A percentile compares a stretch with the other conserved stretches of the same genome.
phyloP scores from a whole-genome alignment of 2,888 invertebrate species.

The Cinara cedri region DNA sequence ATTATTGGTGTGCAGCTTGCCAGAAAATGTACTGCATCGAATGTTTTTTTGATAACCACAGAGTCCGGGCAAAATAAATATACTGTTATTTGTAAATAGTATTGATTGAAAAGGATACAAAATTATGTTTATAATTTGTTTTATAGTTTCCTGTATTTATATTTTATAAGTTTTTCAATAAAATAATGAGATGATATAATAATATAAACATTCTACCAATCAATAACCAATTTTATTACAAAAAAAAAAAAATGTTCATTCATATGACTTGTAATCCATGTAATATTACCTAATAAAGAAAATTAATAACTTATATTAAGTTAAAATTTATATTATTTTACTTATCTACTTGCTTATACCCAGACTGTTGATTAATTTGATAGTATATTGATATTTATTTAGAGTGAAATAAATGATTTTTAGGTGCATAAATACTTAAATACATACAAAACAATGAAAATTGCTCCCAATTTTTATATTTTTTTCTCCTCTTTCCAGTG shows the following conservation, averaged over 20 bases:
- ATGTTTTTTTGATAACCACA: conserved; percentile 23
- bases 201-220: too few species aligned
- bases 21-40: conserved; percentile 22
- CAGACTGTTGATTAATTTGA: conserved; percentile 21
- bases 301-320: conserved; percentile 3
- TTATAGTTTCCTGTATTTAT: conserved; percentile 9
- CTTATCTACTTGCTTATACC: conserved; percentile 7
- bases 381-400: conserved; percentile 18
- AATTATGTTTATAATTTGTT: conserved; percentile 7
- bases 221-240: neutral
- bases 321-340: conserved; percentile 5
- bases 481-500: conserved; percentile 12
- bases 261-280: too few species aligned
- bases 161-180: conserved; percentile 2
- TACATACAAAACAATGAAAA: conserved; percentile 8
- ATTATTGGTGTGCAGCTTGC: conserved; percentile 26
- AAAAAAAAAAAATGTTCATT: neutral
- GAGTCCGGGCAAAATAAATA: conserved; percentile 10
- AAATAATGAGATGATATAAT: conserved; percentile 19
- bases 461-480: neutral
- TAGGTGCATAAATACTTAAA: neutral
- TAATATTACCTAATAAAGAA: too few species aligned
- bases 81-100: conserved; percentile 7
- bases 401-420: conserved; percentile 8
- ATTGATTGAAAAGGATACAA: conserved; percentile 1